Conservation (phyloP, 2,888 invertebrate genomes). For the Troides oblongomaculatus region DNA sequence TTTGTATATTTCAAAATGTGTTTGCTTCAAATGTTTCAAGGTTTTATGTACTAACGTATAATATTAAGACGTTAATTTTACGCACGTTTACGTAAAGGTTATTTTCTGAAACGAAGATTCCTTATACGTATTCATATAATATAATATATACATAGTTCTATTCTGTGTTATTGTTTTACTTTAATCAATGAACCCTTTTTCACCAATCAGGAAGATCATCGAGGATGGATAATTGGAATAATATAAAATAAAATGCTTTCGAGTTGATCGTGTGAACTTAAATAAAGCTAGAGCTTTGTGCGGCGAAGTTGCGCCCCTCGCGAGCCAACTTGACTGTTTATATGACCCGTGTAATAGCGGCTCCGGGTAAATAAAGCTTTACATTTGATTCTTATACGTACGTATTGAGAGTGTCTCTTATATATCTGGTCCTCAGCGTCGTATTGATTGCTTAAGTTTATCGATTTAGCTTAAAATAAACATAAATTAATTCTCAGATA, state of each 20-base stretch:
- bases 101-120: neutral
- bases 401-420: slow-evolving; percentile 41
- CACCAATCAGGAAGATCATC: too few relatives aligned
- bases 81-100: neutral
- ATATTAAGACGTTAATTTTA: neutral
- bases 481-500: too few relatives aligned
- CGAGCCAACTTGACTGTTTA: slow-evolving; percentile 69
- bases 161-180: neutral
- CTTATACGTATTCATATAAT: neutral
- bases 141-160: neutral
- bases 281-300: slow-evolving; percentile 35
- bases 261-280: slow-evolving; percentile 49
- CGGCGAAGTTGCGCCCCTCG: slow-evolving; percentile 47
- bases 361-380: slow-evolving; percentile 73
- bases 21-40: slow-evolving; percentile 6
- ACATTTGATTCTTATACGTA: slow-evolving; percentile 55
- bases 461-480: neutral
- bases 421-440: slow-evolving; percentile 48
- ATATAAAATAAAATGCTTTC: slow-evolving; percentile 32
- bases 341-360: slow-evolving; percentile 74
- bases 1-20: slow-evolving; percentile 17
- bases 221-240: neutral
- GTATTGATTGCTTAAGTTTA: slow-evolving; percentile 40
- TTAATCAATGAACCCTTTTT: neutral
- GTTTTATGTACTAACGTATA: neutral